A percentile compares a stretch with the other conserved stretches of the same genome.
These are phyloP conservation scores for Piezodorus guildinii DNA, from an alignment of 1,140 invertebrate genomes.

Conservation along the genomic window DNA sequence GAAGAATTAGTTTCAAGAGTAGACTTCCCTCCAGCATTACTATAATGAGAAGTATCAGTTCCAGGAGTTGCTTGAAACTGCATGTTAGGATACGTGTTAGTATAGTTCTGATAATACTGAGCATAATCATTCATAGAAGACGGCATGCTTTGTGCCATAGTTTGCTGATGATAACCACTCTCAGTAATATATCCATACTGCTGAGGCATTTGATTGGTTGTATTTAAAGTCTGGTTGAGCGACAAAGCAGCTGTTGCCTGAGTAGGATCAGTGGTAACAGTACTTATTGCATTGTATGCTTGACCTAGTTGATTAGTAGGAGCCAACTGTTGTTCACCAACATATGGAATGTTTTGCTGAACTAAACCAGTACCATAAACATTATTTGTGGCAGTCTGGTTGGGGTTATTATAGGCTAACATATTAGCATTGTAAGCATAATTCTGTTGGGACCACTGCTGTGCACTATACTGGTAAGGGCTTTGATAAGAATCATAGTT, in stretches of 20 bases:
- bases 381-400: background rate
- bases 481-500: too few species aligned
- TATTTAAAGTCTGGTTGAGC: background rate
- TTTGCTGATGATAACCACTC: too few species aligned
- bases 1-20: slow-evolving; percentile 3
- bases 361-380: background rate
- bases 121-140: slow-evolving; percentile 11
- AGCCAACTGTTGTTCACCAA: background rate
- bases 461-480: too few species aligned
- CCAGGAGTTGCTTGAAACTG: slow-evolving; percentile 27
- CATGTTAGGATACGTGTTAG: slow-evolving; percentile 19
- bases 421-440: too few species aligned
- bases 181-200: too few species aligned
- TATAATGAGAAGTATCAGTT: slow-evolving; percentile 27
- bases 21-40: slow-evolving; percentile 25
- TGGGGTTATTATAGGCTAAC: background rate
- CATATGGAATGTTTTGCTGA: background rate
- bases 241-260: background rate
- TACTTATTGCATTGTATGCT: background rate
- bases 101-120: slow-evolving; percentile 12
- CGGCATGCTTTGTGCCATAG: background rate
- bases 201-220: background rate
- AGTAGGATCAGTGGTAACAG: background rate
- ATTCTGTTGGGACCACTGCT: too few species aligned
- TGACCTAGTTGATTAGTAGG: background rate